A percentile compares a stretch with the other conserved stretches of the same genome.
phyloP scores from a whole-genome alignment of 2,888 invertebrate genomes.

The Leptopilina myrica region DNA sequence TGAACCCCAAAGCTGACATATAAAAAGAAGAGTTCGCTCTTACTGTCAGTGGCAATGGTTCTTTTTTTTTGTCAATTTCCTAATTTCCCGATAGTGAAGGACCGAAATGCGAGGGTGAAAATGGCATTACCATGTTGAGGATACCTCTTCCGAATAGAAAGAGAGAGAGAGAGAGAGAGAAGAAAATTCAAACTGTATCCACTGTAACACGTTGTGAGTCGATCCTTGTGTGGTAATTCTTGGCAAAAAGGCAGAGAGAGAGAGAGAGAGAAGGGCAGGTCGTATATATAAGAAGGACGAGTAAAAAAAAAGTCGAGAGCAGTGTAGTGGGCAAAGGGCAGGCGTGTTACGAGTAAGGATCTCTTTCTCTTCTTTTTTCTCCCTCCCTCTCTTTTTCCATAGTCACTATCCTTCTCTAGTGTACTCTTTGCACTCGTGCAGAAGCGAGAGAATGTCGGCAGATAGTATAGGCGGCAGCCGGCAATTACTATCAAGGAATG shows the following conservation, averaged over 20 bases:
- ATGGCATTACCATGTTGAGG: constrained; percentile 13
- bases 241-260: constrained; percentile 25
- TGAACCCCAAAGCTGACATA: neutral
- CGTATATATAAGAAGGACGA: constrained; percentile 4
- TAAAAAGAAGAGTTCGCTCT: neutral
- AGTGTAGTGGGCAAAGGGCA: constrained; percentile 40
- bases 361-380: neutral
- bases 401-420: constrained; percentile 47
- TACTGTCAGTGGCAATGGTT: neutral
- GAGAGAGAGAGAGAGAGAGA: neutral
- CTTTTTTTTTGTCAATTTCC: constrained; percentile 9
- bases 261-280: constrained; percentile 39
- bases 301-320: constrained; percentile 13
- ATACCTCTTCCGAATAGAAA: neutral
- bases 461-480: constrained; percentile 70
- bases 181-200: constrained; percentile 9
- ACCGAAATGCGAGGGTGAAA: constrained; percentile 1
- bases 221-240: constrained; percentile 31
- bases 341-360: constrained; percentile 37
- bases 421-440: constrained; percentile 37
- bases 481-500: constrained; percentile 74
- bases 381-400: too few species aligned
- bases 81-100: constrained; percentile 1
- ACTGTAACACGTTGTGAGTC: neutral
- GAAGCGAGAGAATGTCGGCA: constrained; percentile 59